Percentiles rank a stretch among this genome's conserved stretches.
These are phyloP conservation scores for Pteria penguin DNA, from an alignment of 2,888 invertebrate genomes.

Conservation along the genomic window DNA sequence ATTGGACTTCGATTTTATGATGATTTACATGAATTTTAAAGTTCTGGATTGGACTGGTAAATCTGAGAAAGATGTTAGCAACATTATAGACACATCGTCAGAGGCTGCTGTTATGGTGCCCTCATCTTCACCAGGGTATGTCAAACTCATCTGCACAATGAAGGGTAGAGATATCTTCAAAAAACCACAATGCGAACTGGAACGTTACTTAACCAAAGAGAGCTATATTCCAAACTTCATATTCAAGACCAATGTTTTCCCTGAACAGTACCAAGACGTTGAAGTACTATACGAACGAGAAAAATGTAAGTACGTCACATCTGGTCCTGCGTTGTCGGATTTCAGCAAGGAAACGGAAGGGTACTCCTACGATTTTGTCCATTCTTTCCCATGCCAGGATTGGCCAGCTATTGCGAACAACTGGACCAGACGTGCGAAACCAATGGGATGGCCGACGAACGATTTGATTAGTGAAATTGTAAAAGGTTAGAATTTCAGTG, in stretches of 20 bases:
- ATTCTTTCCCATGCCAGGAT: conserved; percentile 43
- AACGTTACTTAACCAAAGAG: conserved; percentile 19
- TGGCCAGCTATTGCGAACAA: conserved; percentile 47
- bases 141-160: conserved; percentile 38
- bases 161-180: conserved; percentile 31
- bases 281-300: conserved; percentile 27
- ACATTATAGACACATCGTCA: not conserved
- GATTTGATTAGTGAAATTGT: not conserved
- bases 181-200: conserved; percentile 1
- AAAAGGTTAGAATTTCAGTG: no score
- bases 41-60: not conserved
- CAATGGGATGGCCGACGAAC: conserved; percentile 38
- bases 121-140: conserved; percentile 34
- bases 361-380: conserved; percentile 48
- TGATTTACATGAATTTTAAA: not conserved
- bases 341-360: conserved; percentile 19
- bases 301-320: conserved; percentile 18
- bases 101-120: conserved; percentile 36
- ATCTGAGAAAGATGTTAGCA: not conserved
- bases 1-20: conserved; percentile 28
- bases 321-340: conserved; percentile 44
- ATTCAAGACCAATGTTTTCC: conserved; percentile 14
- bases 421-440: conserved; percentile 45
- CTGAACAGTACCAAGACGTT: conserved; percentile 8
- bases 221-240: conserved; percentile 38